phyloP scores from a whole-genome alignment of 2,888 invertebrate genomes.

The Allacma fusca region DNA sequence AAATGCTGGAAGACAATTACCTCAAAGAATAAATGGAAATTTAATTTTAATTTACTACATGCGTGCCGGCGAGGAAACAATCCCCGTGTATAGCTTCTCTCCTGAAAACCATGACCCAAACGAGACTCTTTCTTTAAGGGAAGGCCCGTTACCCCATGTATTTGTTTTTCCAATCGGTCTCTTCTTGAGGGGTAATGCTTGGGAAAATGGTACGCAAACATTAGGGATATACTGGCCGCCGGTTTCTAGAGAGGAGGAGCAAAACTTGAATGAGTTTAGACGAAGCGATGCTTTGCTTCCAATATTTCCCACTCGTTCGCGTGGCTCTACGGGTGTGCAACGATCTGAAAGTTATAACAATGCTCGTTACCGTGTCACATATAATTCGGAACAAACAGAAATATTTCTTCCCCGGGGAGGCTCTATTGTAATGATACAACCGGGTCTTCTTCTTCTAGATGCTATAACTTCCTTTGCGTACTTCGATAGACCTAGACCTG shows the following conservation, averaged over 20 bases:
- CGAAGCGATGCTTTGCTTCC: constrained; percentile 44
- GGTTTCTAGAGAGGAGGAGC: constrained; percentile 54
- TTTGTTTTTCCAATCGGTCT: constrained; percentile 58
- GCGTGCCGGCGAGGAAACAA: constrained; percentile 55
- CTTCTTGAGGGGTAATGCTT: constrained; percentile 55
- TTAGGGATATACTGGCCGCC: constrained; percentile 59
- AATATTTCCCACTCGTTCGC: constrained; percentile 29
- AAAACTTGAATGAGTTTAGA: constrained; percentile 50
- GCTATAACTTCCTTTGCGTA: constrained; percentile 51
- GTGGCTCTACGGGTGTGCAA: constrained; percentile 34
- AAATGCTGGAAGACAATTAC: constrained; percentile 33
- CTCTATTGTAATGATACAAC: constrained; percentile 49
- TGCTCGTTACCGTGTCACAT: constrained; percentile 40
- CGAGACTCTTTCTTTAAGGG: constrained; percentile 47
- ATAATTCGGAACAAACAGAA: constrained; percentile 35
- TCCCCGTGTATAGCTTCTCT: constrained; percentile 55
- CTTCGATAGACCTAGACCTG: constrained; percentile 51
- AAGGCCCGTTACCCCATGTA: constrained; percentile 54
- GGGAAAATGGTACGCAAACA: constrained; percentile 53
- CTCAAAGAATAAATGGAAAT: constrained; percentile 50
- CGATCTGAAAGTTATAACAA: constrained; percentile 26
- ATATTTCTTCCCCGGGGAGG: constrained; percentile 33
- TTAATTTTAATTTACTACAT: constrained; percentile 53
- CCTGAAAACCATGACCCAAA: constrained; percentile 30
- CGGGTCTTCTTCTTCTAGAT: constrained; percentile 56